phyloP scores from a whole-genome alignment of 2,888 invertebrate species.

The Blastobasis adustella region DNA sequence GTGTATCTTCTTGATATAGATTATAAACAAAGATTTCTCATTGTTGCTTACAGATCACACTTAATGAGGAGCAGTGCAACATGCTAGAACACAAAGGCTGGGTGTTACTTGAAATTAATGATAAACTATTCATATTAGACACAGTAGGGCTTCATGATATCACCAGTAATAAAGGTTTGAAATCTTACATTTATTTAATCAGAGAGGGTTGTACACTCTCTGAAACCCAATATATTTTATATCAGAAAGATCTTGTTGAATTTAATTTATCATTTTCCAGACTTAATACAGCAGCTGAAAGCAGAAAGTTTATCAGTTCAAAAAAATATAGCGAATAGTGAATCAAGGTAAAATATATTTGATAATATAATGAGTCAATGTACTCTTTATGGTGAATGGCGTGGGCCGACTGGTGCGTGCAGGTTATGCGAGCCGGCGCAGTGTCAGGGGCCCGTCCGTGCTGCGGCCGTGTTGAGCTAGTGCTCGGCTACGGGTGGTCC shows the following conservation, averaged over 20 bases:
- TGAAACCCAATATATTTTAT: not conserved
- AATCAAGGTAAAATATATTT: too few relatives aligned
- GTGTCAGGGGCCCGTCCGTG: too few relatives aligned
- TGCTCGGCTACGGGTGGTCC: too few relatives aligned
- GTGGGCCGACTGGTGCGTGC: too few relatives aligned
- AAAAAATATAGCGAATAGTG: constrained; percentile 7
- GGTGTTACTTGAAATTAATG: constrained; percentile 51
- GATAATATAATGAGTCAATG: too few relatives aligned
- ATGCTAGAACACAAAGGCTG: constrained; percentile 58
- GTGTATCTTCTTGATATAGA: too few relatives aligned
- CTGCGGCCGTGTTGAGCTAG: too few relatives aligned
- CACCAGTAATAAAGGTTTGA: constrained; percentile 49
- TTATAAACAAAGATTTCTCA: not conserved
- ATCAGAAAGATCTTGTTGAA: too few relatives aligned
- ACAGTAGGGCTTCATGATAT: constrained; percentile 58
- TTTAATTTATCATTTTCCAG: constrained; percentile 25
- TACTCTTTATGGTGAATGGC: too few relatives aligned
- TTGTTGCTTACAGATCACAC: constrained; percentile 39
- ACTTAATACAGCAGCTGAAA: constrained; percentile 44
- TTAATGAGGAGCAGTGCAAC: constrained; percentile 56
- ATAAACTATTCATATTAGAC: constrained; percentile 53
- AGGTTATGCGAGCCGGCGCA: too few relatives aligned
- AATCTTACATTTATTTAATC: too few relatives aligned
- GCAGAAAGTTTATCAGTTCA: constrained; percentile 22
- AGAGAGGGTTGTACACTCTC: too few relatives aligned